Evolutionary conservation across 2,888 invertebrate species (phyloP).

Genomic region (Xylophagus ater): DNA sequence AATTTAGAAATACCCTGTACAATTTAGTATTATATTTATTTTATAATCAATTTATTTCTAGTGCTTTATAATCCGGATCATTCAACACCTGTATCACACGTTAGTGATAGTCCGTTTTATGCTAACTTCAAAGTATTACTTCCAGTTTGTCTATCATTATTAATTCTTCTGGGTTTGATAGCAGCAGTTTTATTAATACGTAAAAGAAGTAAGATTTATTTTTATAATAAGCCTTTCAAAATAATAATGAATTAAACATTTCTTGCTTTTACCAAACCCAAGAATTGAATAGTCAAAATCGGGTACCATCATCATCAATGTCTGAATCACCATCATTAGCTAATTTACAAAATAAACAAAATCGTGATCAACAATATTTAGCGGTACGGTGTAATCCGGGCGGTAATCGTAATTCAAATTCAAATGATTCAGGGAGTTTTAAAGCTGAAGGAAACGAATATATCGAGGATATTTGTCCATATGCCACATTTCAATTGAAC

Average conservation of each 20-base stretch:
- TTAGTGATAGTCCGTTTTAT: constrained; percentile 51
- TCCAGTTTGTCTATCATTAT: constrained; percentile 55
- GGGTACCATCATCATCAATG: constrained; percentile 41
- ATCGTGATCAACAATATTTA: constrained; percentile 65
- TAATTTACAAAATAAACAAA: constrained; percentile 69
- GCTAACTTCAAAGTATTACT: constrained; percentile 51
- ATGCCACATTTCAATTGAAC: constrained; percentile 83
- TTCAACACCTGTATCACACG: constrained; percentile 54
- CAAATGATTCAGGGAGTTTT: constrained; percentile 45
- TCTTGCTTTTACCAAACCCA: not conserved
- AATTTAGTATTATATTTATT: too few relatives aligned
- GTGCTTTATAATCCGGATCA: constrained; percentile 50
- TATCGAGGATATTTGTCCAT: constrained; percentile 87
- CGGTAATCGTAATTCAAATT: constrained; percentile 35
- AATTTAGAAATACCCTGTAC: too few relatives aligned
- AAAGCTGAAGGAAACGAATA: constrained; percentile 55
- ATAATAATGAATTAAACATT: not conserved
- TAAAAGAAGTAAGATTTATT: constrained; percentile 50
- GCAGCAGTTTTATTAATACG: constrained; percentile 60
- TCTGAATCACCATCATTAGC: constrained; percentile 69
- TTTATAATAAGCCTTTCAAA: not conserved
- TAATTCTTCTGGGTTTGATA: constrained; percentile 53
- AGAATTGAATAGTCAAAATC: constrained; percentile 42
- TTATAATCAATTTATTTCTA: constrained; percentile 20
- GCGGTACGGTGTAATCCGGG: constrained; percentile 55